These are phyloP conservation scores for Rhaphigaster nebulosa DNA, from an alignment of 2,888 invertebrate species.

Conservation along the genomic window DNA sequence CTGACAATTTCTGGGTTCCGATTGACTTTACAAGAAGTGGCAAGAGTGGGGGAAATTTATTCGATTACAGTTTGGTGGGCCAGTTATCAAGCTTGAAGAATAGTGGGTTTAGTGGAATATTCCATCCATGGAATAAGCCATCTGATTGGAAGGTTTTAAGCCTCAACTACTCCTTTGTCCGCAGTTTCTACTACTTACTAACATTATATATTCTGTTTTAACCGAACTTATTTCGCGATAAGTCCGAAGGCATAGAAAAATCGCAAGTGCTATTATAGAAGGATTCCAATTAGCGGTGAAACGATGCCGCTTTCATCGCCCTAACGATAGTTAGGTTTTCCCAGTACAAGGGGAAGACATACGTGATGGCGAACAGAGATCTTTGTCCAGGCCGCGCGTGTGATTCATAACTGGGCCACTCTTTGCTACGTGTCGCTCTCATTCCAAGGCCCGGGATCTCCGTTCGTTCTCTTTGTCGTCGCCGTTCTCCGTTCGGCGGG, in stretches of 20 bases:
- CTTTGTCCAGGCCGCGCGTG: constrained; percentile 16
- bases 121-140: no score
- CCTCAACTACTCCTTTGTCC: no score
- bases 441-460: background rate
- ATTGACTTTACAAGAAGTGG: no score
- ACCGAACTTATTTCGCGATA: background rate
- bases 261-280: background rate
- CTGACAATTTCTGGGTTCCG: no score
- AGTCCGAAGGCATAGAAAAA: background rate
- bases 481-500: background rate
- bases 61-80: no score
- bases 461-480: constrained; percentile 40
- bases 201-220: background rate
- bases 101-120: no score
- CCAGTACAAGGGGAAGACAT: constrained; percentile 35
- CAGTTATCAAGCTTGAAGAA: no score
- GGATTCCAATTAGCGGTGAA: background rate
- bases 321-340: constrained; percentile 33
- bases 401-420: constrained; percentile 30
- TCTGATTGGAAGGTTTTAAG: no score
- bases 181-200: background rate
- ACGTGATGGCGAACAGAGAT: constrained; percentile 3
- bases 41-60: no score
- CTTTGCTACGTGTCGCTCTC: constrained; percentile 42
- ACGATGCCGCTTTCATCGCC: constrained; percentile 4